Evolutionary conservation across 1,140 invertebrate genomes (phyloP), one percentile per base, ranked within the genome.

Genomic region (Drosophila ercepeae): DNA sequence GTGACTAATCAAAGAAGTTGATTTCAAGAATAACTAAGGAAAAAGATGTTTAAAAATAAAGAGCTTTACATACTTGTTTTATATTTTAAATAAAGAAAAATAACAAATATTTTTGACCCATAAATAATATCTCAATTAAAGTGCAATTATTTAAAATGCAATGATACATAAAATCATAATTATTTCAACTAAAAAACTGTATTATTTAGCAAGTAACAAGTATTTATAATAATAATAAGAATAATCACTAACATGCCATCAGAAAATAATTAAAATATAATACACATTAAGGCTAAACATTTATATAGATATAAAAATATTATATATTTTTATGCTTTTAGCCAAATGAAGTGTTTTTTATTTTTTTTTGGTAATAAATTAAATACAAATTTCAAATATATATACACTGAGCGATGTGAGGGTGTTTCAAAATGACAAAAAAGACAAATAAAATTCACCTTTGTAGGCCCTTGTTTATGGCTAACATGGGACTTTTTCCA

Each of bases 401-500:
- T 34, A 36, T 18, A 52, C 19, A 32, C 49, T 48, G 18, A 50
- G 18, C 29, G 13, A 53, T 57, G 18, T 54, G 36, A 74, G 59
- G 27, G 41, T 50, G 29, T n/a, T 53, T 14, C 4, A 46, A 88
- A 88, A 88, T 81, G 61, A 81, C 71, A 55, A 89, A 90, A 55
- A 89, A 90, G 72, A 63, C 74, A 58, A 75, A 73, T 18, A 53
- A 64, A 89, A 89, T 89, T 91, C 95, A 96, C 95, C 95, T 95
- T 93, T 96, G 95, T 92, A 96, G 94, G 92, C 95, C 96, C 94
- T 96, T 97, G 94, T 96, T 96, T 94, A 96, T 96, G 93, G 95
- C 95, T 93, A 96, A 94, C 92, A 96, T 86, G 74, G 94, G 91
- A 95, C 95, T 94, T 96, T 97, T 91, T 91, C 89, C 89, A 91